Base-by-base conservation (phyloP, 2,113 vertebrate species). In the Onychorhynchus coronatus region DNA sequence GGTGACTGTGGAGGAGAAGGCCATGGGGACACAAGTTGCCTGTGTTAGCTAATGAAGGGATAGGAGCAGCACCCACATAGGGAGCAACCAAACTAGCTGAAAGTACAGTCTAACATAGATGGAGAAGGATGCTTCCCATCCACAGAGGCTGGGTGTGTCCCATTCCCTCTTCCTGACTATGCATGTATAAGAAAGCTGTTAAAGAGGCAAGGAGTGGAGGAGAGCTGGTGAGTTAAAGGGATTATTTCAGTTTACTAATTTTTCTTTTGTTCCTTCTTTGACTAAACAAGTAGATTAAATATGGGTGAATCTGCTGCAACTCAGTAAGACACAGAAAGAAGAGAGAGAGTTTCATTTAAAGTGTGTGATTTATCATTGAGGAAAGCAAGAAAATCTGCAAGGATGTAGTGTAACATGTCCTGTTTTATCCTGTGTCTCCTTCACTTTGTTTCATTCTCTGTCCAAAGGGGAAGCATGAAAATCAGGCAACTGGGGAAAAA, bases 401-500 rank as follows among this genome's bases (percentile, higher is more conserved):
- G 76, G 68, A 47, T 37, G 33, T 56, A n/a, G 47, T 42, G 6
- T 52, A 93, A 86, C 68, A 67, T 11, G 77, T 76, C 16, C 41
- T 2, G 9, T 75, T 85, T 89, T 82, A 75, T 89, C 58, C 81
- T 68, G 37, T 3, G 0, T 71, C 42, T 78, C 68, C 65, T 58
- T 77, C 76, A 75, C 65, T 94, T 91, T 0, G 0, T 78, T 95
- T 88, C 70, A 39, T 86, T 86, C 61, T 65, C 47, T 81, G 41
- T 93, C 56, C 76, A 84, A 88, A 88, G 76, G n/a, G 44, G 65
- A 89, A 86, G 56, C n/a, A 87, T 3, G 31, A 92, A 94, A 96
- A 96, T 49, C 37, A 92, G 59, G 75, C 68, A 89, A 89, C 41
- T 78, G 76, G 81, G 76, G 52, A 88, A 93, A 86, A 95, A 94